Base-by-base conservation (phyloP, 2,888 invertebrate species). In the Spodoptera picta region DNA sequence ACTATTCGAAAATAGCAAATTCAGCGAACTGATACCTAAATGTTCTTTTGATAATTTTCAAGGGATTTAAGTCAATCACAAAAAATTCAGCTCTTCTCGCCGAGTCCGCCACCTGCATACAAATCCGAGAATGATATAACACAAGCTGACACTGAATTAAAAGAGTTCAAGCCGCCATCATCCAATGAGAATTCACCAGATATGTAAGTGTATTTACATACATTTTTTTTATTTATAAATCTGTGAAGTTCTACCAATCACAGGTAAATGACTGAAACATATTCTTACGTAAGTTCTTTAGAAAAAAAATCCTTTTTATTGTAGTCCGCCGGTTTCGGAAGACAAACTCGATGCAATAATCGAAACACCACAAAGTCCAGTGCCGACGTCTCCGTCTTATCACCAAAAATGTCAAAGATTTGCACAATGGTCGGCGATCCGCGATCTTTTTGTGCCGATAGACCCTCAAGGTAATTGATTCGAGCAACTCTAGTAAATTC, bases 381-480 rank as follows among this genome's bases (percentile, higher is more conserved):
- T 92, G 2, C 92, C 94, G 0, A 77, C 84, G 3, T 90, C 92
- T 2, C 89, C 92, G 0, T 65, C 75, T 1, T 84, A 83, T 7
- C 66, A 73, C 12, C 83, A 84, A 59, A 87, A 85, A 80, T 87
- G 84, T 68, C 85, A 83, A 54, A 84, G 86, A 0, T 75, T 81
- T 48, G 73, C 86, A 14, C 75, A 52, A 36, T 62, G 90, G 27
- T 85, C 87, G 2, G 63, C 79, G 1, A 83, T 89, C 56, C 92
- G 87, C 71, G 88, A 92, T 55, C 91, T 92, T 1, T 88, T 88
- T 59, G 77, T 87, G 54, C 91, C 95, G 0, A 91, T 96, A 58
- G 96, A 96, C 87, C 96, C 96, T 3, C 96, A 96, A 84, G 96
- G 96, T 91, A 76, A 84, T 82, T 72, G 58, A 64, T 61, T 19